Conservation (phyloP, 53 echinoderm and acorn worm species). For the Glandiceps talaboti region DNA sequence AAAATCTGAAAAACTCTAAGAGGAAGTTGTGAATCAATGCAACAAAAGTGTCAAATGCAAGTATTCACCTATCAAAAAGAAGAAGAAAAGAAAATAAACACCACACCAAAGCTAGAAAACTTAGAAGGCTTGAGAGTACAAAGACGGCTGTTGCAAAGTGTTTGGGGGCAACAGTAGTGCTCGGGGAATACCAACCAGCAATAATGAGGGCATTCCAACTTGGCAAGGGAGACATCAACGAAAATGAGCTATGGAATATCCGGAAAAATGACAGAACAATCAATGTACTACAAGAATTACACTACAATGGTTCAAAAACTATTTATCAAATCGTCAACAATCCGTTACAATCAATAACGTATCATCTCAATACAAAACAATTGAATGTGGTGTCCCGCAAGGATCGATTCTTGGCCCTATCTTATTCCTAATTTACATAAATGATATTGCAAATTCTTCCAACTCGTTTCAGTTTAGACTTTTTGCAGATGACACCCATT, state of each 20-base stretch:
- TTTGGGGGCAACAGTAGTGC: neutral
- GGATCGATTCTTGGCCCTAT: too few species aligned
- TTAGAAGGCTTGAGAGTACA: neutral
- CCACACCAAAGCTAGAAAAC: neutral
- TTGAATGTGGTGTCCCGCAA: too few species aligned
- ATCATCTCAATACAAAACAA: too few species aligned
- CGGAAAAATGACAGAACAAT: neutral
- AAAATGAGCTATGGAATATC: neutral
- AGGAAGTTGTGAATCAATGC: neutral
- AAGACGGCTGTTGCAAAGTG: neutral
- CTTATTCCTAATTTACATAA: too few species aligned
- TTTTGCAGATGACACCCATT: too few species aligned
- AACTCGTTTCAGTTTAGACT: too few species aligned
- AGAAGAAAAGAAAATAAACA: neutral
- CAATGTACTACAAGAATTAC: neutral
- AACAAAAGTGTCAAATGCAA: neutral
- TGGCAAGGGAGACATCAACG: neutral
- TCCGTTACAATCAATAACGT: too few species aligned
- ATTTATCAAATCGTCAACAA: too few species aligned
- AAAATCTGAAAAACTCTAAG: neutral
- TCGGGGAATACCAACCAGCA: neutral
- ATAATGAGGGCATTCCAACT: neutral
- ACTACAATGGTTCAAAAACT: neutral
- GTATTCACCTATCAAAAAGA: neutral
- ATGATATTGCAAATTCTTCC: too few species aligned